These are phyloP conservation scores for Plectrocnemia conspersa DNA, from an alignment of 1,140 invertebrate species.

Conservation along the genomic window DNA sequence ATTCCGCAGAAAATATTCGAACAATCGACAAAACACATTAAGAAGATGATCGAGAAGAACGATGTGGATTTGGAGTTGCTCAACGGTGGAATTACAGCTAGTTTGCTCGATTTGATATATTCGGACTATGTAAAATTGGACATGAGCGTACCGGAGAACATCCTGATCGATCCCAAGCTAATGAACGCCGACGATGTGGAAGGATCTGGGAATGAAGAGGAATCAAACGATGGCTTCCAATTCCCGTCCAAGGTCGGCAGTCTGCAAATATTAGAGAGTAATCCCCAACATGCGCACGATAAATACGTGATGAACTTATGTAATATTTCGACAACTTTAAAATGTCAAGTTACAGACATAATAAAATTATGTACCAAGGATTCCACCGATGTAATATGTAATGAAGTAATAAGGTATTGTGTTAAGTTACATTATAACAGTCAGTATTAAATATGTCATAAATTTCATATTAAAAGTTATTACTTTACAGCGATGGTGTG, in stretches of 20 bases:
- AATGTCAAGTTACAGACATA: not conserved
- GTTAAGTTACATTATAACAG: not conserved
- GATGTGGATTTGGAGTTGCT: conserved; percentile 7
- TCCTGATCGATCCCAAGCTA: conserved; percentile 9
- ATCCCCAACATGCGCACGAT: not conserved
- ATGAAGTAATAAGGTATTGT: not conserved
- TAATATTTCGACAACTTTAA: not conserved
- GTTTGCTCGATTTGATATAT: conserved; percentile 20
- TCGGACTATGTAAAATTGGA: conserved; percentile 7
- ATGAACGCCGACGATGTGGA: too few species aligned
- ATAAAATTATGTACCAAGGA: not conserved
- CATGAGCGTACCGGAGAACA: conserved; percentile 15
- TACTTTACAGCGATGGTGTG: not conserved
- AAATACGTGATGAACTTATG: not conserved
- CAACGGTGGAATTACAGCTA: conserved; percentile 17
- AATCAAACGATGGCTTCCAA: not conserved
- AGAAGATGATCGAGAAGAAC: not conserved
- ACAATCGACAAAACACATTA: conserved; percentile 8
- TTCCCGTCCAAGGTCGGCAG: not conserved
- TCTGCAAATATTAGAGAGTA: not conserved
- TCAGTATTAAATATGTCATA: not conserved
- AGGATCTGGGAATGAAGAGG: too few species aligned
- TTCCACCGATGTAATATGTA: not conserved
- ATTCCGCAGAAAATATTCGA: conserved; percentile 22
- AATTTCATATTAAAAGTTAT: not conserved